phyloP scores from a whole-genome alignment of 2,113 vertebrate species.

The Arvicanthis niloticus region DNA sequence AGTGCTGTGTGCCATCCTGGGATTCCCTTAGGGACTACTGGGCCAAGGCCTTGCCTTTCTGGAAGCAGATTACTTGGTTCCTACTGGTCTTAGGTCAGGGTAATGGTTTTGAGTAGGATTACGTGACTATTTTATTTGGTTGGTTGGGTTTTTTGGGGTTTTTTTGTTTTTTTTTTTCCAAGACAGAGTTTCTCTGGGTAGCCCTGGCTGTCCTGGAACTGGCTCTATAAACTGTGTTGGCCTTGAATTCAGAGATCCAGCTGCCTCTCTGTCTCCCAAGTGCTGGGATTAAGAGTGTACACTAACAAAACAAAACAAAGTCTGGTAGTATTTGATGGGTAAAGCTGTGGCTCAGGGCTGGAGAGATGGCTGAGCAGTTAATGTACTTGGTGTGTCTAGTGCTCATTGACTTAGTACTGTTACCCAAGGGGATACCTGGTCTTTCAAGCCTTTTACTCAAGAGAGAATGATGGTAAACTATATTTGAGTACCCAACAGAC shows the following conservation, averaged over 20 bases:
- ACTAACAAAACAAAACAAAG: neutral
- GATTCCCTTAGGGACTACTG: neutral
- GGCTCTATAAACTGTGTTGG: neutral
- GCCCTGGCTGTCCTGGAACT: neutral
- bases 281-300: neutral
- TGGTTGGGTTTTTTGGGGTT: neutral
- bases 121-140: neutral
- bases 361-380: neutral
- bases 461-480: neutral
- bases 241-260: neutral
- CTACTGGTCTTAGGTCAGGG: too few species aligned
- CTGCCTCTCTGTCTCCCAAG: neutral
- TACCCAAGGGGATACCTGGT: accelerated
- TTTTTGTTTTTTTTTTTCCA: neutral
- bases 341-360: neutral
- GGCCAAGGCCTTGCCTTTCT: accelerated
- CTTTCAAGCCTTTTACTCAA: accelerated
- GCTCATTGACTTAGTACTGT: conserved; percentile 4
- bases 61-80: accelerated
- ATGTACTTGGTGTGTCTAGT: conserved; percentile 74
- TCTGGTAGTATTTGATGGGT: neutral
- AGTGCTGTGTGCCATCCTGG: accelerated
- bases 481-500: neutral
- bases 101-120: neutral
- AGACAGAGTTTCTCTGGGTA: neutral